These are phyloP conservation scores for Steinernema khuongi DNA, from an alignment of 1,140 invertebrate species.

Conservation along the genomic window DNA sequence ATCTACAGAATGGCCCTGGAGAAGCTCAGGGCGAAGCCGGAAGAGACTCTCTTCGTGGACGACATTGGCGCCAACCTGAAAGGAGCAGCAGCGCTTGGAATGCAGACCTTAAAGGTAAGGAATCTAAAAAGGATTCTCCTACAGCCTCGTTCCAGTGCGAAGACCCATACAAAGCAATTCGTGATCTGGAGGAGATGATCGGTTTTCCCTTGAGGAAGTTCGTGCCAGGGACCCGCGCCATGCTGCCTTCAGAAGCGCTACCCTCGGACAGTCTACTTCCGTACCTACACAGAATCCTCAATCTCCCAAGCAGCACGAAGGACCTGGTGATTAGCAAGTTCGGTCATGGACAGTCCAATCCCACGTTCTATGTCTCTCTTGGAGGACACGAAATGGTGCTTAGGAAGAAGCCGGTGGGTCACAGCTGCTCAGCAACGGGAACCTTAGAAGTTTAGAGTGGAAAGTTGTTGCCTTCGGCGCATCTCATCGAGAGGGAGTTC, in stretches of 20 bases:
- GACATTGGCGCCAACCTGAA: conserved; percentile 61
- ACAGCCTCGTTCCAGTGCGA: conserved; percentile 37
- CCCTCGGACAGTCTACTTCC: conserved; percentile 1
- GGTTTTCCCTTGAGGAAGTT: conserved; percentile 48
- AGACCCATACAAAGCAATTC: conserved; percentile 50
- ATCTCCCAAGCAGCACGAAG: conserved; percentile 36
- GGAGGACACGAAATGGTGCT: conserved; percentile 60
- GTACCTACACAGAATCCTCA: conserved; percentile 36
- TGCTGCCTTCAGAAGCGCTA: conserved; percentile 20
- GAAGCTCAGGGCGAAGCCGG: conserved; percentile 51
- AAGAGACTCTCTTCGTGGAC: conserved; percentile 60
- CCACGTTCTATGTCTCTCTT: conserved; percentile 61
- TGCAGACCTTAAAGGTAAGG: conserved; percentile 60
- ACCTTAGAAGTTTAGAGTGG: conserved; percentile 58
- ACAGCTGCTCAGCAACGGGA: neutral
- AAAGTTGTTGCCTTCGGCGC: conserved; percentile 62
- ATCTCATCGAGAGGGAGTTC: conserved; percentile 63
- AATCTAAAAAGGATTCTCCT: conserved; percentile 18
- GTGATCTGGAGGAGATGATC: conserved; percentile 56
- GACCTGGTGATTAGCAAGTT: conserved; percentile 53
- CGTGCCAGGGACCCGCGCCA: conserved; percentile 51
- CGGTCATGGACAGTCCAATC: conserved; percentile 62
- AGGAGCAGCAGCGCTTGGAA: conserved; percentile 58
- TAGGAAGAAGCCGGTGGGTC: conserved; percentile 62
- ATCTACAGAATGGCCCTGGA: conserved; percentile 59